Evolutionary conservation across 2,888 invertebrate species (phyloP).

Genomic region (Agrotis segetum): DNA sequence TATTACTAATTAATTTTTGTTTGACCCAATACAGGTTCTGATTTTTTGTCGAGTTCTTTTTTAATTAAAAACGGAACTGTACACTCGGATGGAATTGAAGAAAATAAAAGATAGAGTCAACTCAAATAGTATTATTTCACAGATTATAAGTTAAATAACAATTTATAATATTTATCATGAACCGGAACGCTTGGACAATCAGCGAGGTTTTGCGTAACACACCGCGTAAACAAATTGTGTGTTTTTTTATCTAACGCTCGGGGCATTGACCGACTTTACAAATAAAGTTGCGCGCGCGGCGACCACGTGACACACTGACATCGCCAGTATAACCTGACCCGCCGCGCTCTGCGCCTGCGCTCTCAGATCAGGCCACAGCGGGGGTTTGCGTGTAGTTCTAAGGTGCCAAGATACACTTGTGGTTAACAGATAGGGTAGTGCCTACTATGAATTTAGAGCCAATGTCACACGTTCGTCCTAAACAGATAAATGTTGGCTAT

Average conservation of each 20-base stretch:
- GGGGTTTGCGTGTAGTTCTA: constrained; percentile 19
- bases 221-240: constrained; percentile 87
- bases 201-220: constrained; percentile 85
- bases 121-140: constrained; percentile 53
- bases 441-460: constrained; percentile 83
- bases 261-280: constrained; percentile 91
- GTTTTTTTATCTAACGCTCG: constrained; percentile 89
- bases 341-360: constrained; percentile 36
- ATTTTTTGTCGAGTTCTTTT: constrained; percentile 24
- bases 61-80: constrained; percentile 13
- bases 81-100: constrained; percentile 2
- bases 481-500: constrained; percentile 77
- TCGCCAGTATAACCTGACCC: constrained; percentile 71
- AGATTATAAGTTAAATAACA: constrained; percentile 61
- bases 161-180: constrained; percentile 67
- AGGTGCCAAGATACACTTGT: constrained; percentile 67
- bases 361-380: constrained; percentile 2
- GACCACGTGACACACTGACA: constrained; percentile 88
- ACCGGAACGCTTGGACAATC: constrained; percentile 77
- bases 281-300: constrained; percentile 88
- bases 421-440: constrained; percentile 71
- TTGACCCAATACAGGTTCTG: constrained; percentile 33
- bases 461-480: constrained; percentile 85
- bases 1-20: constrained; percentile 54
- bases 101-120: constrained; percentile 3